A percentile compares a stretch with the other conserved stretches of the same genome.
Evolutionary conservation across 1,140 invertebrate species (phyloP).

Genomic region (Myzus persicae): DNA sequence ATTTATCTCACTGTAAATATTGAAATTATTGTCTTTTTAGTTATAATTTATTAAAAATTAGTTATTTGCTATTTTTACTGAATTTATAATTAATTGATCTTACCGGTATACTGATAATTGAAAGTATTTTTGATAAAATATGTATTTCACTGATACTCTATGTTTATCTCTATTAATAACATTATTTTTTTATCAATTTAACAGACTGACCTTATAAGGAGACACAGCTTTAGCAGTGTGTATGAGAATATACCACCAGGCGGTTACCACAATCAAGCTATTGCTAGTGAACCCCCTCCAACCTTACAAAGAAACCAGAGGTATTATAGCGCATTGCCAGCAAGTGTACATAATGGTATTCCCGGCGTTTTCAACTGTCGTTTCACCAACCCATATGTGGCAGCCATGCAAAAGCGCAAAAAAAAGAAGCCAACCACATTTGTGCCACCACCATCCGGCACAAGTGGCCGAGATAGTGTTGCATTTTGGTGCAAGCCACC

Average conservation of each 20-base stretch:
- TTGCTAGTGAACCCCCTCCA: conserved; percentile 34
- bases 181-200: not conserved
- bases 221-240: conserved; percentile 61
- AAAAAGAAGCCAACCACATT: conserved; percentile 90
- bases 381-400: conserved; percentile 75
- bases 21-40: not conserved
- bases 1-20: not conserved
- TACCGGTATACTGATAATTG: not conserved
- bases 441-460: conserved; percentile 76
- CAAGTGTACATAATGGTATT: conserved; percentile 68
- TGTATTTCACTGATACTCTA: not conserved
- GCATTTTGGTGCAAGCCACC: conserved; percentile 84
- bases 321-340: conserved; percentile 55
- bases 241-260: conserved; percentile 50
- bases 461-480: conserved; percentile 65
- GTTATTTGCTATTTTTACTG: not conserved
- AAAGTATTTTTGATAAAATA: not conserved
- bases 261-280: conserved; percentile 14
- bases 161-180: not conserved
- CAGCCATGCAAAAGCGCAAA: conserved; percentile 74
- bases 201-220: conserved; percentile 60
- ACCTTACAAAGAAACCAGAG: conserved; percentile 44
- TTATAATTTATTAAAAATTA: not conserved
- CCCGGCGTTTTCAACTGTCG: conserved; percentile 89
- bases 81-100: not conserved